Percentiles rank a stretch among this genome's conserved stretches.
Conservation (phyloP, 2,888 invertebrate genomes). For the Rhagonycha fulva region DNA sequence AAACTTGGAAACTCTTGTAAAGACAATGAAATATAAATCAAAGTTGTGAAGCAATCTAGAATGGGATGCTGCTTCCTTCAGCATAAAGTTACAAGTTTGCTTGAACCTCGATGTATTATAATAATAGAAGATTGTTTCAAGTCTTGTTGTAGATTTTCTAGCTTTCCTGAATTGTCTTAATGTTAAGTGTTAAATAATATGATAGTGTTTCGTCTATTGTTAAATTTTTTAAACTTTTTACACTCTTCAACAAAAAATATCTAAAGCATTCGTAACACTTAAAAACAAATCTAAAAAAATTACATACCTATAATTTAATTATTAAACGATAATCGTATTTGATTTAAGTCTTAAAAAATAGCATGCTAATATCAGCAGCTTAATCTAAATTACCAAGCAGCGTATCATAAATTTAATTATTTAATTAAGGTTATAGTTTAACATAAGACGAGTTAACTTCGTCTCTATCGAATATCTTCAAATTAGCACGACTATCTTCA, state of each 20-base stretch:
- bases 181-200: slow-evolving; percentile 11
- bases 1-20: slow-evolving; percentile 14
- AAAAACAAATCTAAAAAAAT: not conserved
- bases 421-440: too few relatives aligned
- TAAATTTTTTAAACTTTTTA: not conserved
- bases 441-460: too few relatives aligned
- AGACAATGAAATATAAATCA: slow-evolving; percentile 32
- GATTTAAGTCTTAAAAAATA: too few relatives aligned
- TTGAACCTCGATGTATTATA: slow-evolving; percentile 25
- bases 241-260: not conserved
- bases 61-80: slow-evolving; percentile 25
- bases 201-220: not conserved
- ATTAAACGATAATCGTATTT: too few relatives aligned
- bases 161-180: slow-evolving; percentile 25
- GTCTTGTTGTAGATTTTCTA: slow-evolving; percentile 28
- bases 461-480: too few relatives aligned
- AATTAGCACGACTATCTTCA: not conserved
- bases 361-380: too few relatives aligned
- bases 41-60: slow-evolving; percentile 27
- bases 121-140: slow-evolving; percentile 31
- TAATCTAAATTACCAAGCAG: too few relatives aligned
- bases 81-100: slow-evolving; percentile 25
- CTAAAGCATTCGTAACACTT: too few relatives aligned
- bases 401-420: too few relatives aligned
- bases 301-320: not conserved